A percentile compares a stretch with the other conserved stretches of the same genome.
phyloP scores from a whole-genome alignment of 35 echinoderm and acorn worm genomes.

The Eucidaris tribuloides region DNA sequence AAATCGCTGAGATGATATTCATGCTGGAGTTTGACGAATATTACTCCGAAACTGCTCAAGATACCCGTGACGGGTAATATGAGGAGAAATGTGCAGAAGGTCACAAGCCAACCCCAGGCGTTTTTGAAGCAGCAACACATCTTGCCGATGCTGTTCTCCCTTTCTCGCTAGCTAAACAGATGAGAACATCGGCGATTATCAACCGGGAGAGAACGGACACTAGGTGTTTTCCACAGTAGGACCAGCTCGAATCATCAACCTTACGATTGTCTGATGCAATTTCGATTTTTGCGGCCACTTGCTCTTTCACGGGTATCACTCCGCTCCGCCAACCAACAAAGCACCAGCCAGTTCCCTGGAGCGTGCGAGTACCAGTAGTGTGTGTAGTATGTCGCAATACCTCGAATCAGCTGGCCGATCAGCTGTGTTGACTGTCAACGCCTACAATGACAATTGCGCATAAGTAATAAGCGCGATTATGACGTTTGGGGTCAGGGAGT shows the following conservation, averaged over 20 bases:
- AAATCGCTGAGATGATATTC: slow-evolving; percentile 85
- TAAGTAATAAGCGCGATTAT: slow-evolving; percentile 18
- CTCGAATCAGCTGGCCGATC: slow-evolving; percentile 6
- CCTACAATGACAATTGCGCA: slow-evolving; percentile 15
- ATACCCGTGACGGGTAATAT: slow-evolving; percentile 93
- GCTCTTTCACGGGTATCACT: neutral
- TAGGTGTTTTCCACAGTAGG: neutral
- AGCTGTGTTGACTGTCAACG: slow-evolving; percentile 18
- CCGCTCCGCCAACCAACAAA: neutral
- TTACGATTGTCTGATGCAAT: neutral
- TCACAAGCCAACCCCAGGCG: slow-evolving; percentile 91
- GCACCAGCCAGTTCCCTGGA: neutral
- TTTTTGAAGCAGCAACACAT: slow-evolving; percentile 70
- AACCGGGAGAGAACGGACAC: no score
- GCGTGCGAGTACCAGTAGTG: neutral
- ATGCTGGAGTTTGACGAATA: slow-evolving; percentile 85
- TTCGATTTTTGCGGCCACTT: neutral
- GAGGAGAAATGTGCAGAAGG: slow-evolving; percentile 82
- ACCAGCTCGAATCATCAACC: neutral
- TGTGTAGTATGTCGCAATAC: neutral
- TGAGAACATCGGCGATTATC: neutral
- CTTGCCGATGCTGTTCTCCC: neutral
- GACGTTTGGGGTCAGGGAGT: slow-evolving; percentile 15
- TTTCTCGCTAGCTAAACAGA: neutral
- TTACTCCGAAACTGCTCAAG: slow-evolving; percentile 85